phyloP scores from a whole-genome alignment of 1,140 invertebrate genomes.

The Muscidifurax raptorellus region DNA sequence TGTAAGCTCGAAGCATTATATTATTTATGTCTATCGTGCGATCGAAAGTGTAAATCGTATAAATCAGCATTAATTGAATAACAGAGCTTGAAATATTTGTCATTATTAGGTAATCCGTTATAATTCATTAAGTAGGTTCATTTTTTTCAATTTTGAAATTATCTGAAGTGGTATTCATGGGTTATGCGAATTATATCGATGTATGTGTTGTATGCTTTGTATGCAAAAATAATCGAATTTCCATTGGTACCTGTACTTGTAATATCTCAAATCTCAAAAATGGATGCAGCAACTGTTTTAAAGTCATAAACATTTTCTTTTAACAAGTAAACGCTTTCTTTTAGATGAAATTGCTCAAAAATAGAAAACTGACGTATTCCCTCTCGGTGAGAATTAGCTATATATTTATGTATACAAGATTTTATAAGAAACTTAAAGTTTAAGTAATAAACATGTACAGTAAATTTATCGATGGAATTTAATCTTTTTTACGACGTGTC shows the following conservation, averaged over 20 bases:
- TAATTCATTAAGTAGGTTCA: neutral
- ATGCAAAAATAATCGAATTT: neutral
- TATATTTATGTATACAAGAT: neutral
- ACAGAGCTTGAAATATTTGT: conserved; percentile 17
- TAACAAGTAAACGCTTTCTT: neutral
- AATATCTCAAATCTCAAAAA: neutral
- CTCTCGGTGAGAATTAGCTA: neutral
- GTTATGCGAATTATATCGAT: neutral
- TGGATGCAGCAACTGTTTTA: neutral
- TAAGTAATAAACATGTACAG: conserved; percentile 19
- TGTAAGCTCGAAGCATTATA: neutral
- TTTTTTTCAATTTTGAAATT: neutral
- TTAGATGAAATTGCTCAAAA: neutral
- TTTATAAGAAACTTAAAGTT: neutral
- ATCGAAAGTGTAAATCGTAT: neutral
- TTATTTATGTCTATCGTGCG: neutral
- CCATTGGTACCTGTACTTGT: neutral
- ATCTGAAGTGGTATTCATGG: neutral
- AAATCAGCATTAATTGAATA: conserved; percentile 10
- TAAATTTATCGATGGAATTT: neutral
- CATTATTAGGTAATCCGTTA: neutral
- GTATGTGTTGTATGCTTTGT: neutral
- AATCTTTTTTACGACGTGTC: neutral
- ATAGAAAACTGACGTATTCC: no score
- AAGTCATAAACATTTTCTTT: neutral